Evolutionary conservation across 2,888 invertebrate species (phyloP).

Genomic region (Chrysina gloriosa): DNA sequence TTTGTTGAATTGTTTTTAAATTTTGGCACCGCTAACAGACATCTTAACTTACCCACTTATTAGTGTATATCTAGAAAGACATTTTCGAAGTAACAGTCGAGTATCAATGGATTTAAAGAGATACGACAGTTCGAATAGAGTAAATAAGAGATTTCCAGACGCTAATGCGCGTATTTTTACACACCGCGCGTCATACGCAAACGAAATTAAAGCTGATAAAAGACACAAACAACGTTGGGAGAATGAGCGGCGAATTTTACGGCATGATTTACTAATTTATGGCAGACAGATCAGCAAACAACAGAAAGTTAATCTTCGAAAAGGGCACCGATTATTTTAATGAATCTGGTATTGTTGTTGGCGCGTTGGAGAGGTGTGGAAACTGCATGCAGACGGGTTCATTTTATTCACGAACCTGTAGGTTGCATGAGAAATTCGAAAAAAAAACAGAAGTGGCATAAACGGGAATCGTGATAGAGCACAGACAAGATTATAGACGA

Average conservation of each 20-base stretch:
- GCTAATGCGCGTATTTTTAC: neutral
- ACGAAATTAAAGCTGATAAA: too few species aligned
- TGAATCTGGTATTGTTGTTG: conserved; percentile 1
- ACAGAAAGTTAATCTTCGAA: neutral
- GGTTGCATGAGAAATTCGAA: neutral
- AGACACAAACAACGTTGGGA: neutral
- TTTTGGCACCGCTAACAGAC: too few species aligned
- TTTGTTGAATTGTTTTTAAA: too few species aligned
- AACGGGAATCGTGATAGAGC: conserved; percentile 44
- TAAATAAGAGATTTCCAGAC: neutral
- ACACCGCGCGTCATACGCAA: neutral
- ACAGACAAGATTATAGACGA: conserved; percentile 37
- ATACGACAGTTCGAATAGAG: neutral
- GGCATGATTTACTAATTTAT: conserved; percentile 5
- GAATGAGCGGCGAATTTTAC: neutral
- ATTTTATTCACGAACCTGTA: conserved; percentile 17
- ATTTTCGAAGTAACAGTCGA: neutral
- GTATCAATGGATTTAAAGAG: neutral
- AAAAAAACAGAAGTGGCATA: conserved; percentile 38
- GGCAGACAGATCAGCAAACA: neutral
- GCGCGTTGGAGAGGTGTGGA: conserved; percentile 11
- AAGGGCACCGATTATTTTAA: conserved; percentile 20
- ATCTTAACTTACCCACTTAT: too few species aligned
- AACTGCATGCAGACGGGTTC: conserved; percentile 11
- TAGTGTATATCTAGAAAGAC: too few species aligned